Evolutionary conservation across 2,797 vertebrate genomes (phyloP), one percentile per base, ranked within the genome.

Genomic region (Sebastes melanostomus): DNA sequence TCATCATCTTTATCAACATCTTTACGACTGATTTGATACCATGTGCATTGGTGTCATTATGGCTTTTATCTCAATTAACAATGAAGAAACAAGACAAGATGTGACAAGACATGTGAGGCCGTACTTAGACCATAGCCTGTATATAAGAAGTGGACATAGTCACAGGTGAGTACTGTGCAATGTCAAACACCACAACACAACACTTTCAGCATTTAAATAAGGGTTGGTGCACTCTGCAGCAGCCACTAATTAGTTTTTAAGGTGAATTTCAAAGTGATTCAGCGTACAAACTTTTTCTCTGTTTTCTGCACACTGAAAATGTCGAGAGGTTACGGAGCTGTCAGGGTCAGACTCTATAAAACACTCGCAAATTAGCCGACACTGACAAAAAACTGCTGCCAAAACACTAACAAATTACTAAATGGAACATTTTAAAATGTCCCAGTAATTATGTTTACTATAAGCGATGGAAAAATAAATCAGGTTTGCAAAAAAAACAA

Each of bases 371-470:
- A 78, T 83, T 32, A 65, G 46, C 72, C 56, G 66, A 66, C 58
- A 24, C 5, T 8, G 59, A 27, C 11, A 24, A 65, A 79, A 79
- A 77, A 56, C 56, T n/a, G 24, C 65, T 75, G 72, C 60, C 73
- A 59, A 54, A 83, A 78, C 27, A 73, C 29, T 0, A 12, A 4
- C 24, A 55, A 75, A 85, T 83, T 65, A 82, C 67, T 71, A 22
- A 73, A 72, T 54, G 59, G 62, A 68, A 60, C 12, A 59, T 46
- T 25, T n/a, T 11, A 46, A 58, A 74, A 36, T 56, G 3, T 59
- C 9, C 12, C 34, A 3, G 18, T 72, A 79, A 80, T 72, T 27
- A 72, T 71, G 46, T 58, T 32, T 63, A 72, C 32, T 34, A 9
- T 56, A 70, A 66, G 27, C 0, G 6, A 50, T 52, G n/a, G 59